A percentile compares a stretch with the other conserved stretches of the same genome.
Evolutionary conservation across 2,888 invertebrate species (phyloP).

Genomic region (Dyspetes luteomarginatus): DNA sequence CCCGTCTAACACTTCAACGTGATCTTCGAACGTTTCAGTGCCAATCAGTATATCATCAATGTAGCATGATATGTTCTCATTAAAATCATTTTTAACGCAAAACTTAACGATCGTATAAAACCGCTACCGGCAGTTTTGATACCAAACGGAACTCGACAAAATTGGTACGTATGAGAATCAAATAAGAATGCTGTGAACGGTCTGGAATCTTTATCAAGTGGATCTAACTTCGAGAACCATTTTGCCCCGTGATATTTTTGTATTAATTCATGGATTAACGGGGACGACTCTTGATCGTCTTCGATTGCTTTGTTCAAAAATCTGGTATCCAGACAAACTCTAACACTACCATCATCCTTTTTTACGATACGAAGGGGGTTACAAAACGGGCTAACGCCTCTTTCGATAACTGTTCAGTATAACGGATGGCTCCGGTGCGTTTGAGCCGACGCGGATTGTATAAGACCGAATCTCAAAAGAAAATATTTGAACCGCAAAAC

Average conservation of each 20-base stretch:
- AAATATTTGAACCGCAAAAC: too few relatives aligned
- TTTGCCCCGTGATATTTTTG: conserved; percentile 37
- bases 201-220: conserved; percentile 44
- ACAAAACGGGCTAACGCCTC: conserved; percentile 67
- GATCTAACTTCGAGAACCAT: conserved; percentile 59
- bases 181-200: conserved; percentile 67
- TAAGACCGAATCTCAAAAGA: too few relatives aligned
- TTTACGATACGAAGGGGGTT: conserved; percentile 71
- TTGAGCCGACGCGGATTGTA: too few relatives aligned
- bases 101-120: not conserved
- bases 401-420: conserved; percentile 71
- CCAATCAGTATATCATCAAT: not conserved
- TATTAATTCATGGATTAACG: conserved; percentile 54
- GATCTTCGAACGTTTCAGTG: not conserved
- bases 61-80: not conserved
- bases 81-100: not conserved
- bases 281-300: conserved; percentile 66
- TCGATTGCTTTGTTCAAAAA: conserved; percentile 70
- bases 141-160: not conserved
- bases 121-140: not conserved
- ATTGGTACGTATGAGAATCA: not conserved
- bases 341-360: conserved; percentile 71
- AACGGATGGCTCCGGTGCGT: too few relatives aligned
- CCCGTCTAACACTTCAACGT: not conserved
- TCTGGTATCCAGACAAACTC: conserved; percentile 74